These are phyloP conservation scores for Aphelenchoides fujianensis DNA, from an alignment of 1,140 invertebrate species.

Conservation along the genomic window DNA sequence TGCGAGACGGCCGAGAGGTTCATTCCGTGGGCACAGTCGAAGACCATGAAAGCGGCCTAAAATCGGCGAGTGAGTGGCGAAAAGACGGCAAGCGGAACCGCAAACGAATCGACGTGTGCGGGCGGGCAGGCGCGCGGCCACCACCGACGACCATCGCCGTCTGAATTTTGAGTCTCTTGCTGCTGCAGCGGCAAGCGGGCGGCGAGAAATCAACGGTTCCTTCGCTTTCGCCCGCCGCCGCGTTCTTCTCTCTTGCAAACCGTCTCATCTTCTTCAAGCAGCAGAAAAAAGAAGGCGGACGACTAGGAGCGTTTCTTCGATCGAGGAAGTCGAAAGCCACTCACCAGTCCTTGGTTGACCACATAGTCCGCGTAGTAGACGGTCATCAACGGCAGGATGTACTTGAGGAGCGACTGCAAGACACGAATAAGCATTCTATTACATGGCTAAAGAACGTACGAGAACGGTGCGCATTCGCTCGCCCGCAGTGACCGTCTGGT, in stretches of 20 bases:
- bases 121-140: no score
- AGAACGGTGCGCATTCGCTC: background rate
- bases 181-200: no score
- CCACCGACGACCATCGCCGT: no score
- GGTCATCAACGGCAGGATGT: conserved; percentile 74
- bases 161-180: no score
- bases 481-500: background rate
- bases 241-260: conserved; percentile 71
- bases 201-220: background rate
- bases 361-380: conserved; percentile 84
- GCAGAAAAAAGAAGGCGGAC: conserved; percentile 16
- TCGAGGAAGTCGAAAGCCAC: no score
- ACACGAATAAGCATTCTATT: conserved; percentile 14
- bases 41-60: conserved; percentile 30
- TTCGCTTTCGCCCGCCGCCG: conserved; percentile 60
- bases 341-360: conserved; percentile 83
- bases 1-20: conserved; percentile 69
- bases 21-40: conserved; percentile 48
- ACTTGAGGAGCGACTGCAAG: conserved; percentile 68
- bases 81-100: no score
- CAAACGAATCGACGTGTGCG: no score
- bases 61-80: background rate
- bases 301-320: conserved; percentile 67
- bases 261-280: conserved; percentile 66
- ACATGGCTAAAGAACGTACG: background rate